A percentile compares a stretch with the other conserved stretches of the same genome.
Conservation (phyloP, 2,113 vertebrate genomes). For the Saccopteryx leptura region DNA sequence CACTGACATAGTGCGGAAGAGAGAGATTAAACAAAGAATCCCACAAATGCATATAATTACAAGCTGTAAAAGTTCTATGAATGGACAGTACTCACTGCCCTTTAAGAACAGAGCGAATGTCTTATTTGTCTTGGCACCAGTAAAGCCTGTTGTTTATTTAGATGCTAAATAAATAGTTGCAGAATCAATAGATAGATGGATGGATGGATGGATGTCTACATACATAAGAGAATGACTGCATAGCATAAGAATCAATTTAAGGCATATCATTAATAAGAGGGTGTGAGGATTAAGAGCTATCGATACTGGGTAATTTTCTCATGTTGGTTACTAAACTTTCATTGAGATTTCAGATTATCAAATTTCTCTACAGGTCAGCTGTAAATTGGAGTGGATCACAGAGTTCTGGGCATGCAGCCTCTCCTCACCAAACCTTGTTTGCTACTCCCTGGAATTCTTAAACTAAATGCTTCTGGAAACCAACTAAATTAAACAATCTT, state of each 20-base stretch:
- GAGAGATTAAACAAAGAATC: slow-evolving; percentile 62
- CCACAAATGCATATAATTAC: not conserved
- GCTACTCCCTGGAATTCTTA: slow-evolving; percentile 9
- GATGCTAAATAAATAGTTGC: slow-evolving; percentile 9
- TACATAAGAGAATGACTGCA: slow-evolving; percentile 24
- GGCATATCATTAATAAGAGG: not conserved
- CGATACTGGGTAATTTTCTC: slow-evolving; percentile 18
- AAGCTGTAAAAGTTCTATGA: not conserved
- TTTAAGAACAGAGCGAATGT: not conserved
- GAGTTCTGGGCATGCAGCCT: not conserved
- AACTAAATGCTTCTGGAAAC: not conserved
- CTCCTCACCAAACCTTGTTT: slow-evolving; percentile 26
- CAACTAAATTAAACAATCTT: slow-evolving; percentile 3
- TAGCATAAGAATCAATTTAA: slow-evolving; percentile 9
- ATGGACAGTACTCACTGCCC: not conserved
- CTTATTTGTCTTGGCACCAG: not conserved
- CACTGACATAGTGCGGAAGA: not conserved
- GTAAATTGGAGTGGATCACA: not conserved
- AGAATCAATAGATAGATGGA: not conserved
- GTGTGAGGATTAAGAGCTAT: not conserved
- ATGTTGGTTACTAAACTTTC: not conserved
- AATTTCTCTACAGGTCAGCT: slow-evolving; percentile 25
- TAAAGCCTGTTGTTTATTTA: not conserved
- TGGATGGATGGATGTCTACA: not conserved
- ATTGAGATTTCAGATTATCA: not conserved